phyloP scores from a whole-genome alignment of 1,140 invertebrate species.

The Gryllus bimaculatus region DNA sequence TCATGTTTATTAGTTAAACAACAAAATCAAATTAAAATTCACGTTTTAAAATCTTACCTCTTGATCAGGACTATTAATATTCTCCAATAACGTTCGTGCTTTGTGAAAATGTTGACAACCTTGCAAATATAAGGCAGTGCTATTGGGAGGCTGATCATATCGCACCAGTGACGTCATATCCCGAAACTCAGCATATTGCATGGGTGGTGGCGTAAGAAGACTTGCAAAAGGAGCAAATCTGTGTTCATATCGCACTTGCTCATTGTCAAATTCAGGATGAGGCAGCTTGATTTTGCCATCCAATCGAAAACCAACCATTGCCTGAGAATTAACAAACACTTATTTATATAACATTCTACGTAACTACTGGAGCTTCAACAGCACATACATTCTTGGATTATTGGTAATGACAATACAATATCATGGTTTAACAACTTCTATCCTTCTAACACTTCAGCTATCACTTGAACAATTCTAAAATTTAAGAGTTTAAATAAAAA shows the following conservation, averaged over 20 bases:
- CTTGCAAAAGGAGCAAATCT: constrained; percentile 81
- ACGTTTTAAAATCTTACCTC: constrained; percentile 49
- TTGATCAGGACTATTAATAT: constrained; percentile 60
- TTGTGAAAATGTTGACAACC: constrained; percentile 88
- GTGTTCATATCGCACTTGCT: constrained; percentile 89
- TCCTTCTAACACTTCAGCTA: too few relatives aligned
- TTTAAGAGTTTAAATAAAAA: too few relatives aligned
- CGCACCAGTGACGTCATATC: constrained; percentile 43
- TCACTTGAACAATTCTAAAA: too few relatives aligned
- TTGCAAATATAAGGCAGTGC: constrained; percentile 57
- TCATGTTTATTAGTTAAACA: too few relatives aligned
- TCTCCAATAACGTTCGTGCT: constrained; percentile 74
- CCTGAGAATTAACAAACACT: constrained; percentile 39
- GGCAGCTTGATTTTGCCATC: constrained; percentile 64
- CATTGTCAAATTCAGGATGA: constrained; percentile 82
- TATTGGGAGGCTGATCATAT: constrained; percentile 32
- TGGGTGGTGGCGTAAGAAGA: constrained; percentile 79
- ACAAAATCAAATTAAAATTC: too few relatives aligned
- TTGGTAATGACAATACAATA: too few relatives aligned
- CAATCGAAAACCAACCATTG: constrained; percentile 59
- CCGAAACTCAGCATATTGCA: constrained; percentile 76
- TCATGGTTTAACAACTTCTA: too few relatives aligned
- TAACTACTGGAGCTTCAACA: too few relatives aligned
- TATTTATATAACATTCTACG: too few relatives aligned
- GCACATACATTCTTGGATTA: too few relatives aligned